Evolutionary conservation across 2,888 invertebrate species (phyloP), one percentile per base, ranked within the genome.

Genomic region (Zelleria hepariella): DNA sequence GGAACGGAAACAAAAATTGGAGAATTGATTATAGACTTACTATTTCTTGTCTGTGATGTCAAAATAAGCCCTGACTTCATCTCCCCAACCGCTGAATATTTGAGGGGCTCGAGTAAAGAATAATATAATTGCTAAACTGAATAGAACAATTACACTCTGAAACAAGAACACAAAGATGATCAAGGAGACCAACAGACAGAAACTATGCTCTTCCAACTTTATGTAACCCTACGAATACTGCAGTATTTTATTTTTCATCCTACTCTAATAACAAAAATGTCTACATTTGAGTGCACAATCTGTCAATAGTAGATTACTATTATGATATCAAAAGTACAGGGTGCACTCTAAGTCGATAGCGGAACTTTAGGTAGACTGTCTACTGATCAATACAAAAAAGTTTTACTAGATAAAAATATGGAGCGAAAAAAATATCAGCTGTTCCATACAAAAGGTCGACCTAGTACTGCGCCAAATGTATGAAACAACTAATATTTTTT

Each of bases 71-170:
- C 15, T 10, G 10, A 42, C 32, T 15, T 15, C 32, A 15, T 82
- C 79, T 20, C 77, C 81, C 85, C 84, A 84, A n/a, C 84, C 84
- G 5, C 55, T 10, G 62, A 85, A 82, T 62, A 84, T 70, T 70
- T 78, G 75, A 1, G 84, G 84, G 1, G 82, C 77, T 48, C 84
- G 77, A 57, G 74, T 72, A 63, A 84, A 82, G 61, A 84, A 85
- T 8, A 66, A n/a, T 0, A 78, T 0, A 66, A 86, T 83, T 0
- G 83, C 80, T 2, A 71, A 69, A 0, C 72, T 67, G 57, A 85
- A 85, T 7, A 84, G 62, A 48, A 79, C 54, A 2, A 81, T 68
- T 5, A 83, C 83, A 71, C 78, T 75, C 85, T 85, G 75, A 58
- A 77, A 78, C 5, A 25, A 53, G 25, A 53, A 18, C 7, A 21